These are phyloP conservation scores for Chelonus insularis DNA, from an alignment of 1,140 invertebrate genomes.

Conservation along the genomic window DNA sequence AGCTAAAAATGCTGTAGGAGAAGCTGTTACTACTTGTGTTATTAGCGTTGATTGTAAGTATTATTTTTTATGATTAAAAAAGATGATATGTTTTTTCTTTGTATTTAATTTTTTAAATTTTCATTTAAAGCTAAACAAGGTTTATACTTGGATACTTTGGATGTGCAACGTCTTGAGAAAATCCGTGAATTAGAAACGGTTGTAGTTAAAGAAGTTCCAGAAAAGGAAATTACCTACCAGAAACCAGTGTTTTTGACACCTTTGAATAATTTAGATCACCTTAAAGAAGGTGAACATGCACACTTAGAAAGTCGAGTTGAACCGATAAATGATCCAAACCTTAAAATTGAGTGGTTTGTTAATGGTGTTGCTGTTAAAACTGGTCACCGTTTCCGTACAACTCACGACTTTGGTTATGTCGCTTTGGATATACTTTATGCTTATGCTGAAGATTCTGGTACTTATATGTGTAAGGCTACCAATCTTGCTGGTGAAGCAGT, in stretches of 20 bases:
- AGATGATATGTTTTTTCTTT: no score
- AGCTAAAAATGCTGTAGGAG: conserved; percentile 88
- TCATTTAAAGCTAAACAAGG: conserved; percentile 73
- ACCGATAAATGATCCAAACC: conserved; percentile 92
- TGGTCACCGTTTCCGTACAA: conserved; percentile 88
- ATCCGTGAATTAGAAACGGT: conserved; percentile 86
- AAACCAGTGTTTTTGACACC: conserved; percentile 86
- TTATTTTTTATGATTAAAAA: no score
- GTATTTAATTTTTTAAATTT: conserved; percentile 32
- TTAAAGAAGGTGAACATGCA: conserved; percentile 88
- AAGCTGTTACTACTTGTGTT: conserved; percentile 88
- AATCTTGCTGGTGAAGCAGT: conserved; percentile 91
- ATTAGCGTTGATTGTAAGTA: conserved; percentile 79
- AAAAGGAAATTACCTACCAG: conserved; percentile 76
- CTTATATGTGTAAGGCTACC: conserved; percentile 92
- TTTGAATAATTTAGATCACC: conserved; percentile 79
- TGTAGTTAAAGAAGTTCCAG: conserved; percentile 73
- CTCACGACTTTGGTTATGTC: conserved; percentile 95
- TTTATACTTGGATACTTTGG: conserved; percentile 84
- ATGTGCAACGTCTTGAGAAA: conserved; percentile 85
- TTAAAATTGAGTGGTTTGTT: conserved; percentile 89
- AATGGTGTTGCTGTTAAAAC: conserved; percentile 56
- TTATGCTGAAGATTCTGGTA: conserved; percentile 92
- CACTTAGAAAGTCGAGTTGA: conserved; percentile 95
- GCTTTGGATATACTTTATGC: conserved; percentile 93